Evolutionary conservation across 1,140 invertebrate genomes (phyloP).

Genomic region (Hypothenemus hampei): DNA sequence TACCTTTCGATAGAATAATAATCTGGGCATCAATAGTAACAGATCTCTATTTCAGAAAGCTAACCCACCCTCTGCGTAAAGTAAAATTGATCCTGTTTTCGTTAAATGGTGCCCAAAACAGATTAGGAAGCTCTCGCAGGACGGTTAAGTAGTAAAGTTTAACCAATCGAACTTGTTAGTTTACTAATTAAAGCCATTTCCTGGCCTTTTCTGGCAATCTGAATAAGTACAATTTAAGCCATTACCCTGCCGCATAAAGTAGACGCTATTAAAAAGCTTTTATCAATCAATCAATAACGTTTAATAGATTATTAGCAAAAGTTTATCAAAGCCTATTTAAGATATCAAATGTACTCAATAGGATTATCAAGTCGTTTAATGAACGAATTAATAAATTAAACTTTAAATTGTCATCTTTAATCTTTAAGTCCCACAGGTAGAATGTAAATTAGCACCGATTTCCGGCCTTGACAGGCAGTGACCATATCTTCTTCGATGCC

Average conservation of each 20-base stretch:
- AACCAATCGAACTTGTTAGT: conserved; percentile 16
- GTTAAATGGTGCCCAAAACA: conserved; percentile 14
- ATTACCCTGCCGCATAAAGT: too few species aligned
- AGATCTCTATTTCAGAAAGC: conserved; percentile 1
- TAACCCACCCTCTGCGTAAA: conserved; percentile 4
- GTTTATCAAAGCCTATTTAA: too few species aligned
- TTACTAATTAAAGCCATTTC: background rate
- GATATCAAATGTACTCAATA: too few species aligned
- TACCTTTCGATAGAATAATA: background rate
- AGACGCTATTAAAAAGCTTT: too few species aligned
- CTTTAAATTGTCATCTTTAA: too few species aligned
- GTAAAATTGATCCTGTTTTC: conserved; percentile 13
- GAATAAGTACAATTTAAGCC: too few species aligned
- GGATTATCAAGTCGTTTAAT: too few species aligned
- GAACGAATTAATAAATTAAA: too few species aligned
- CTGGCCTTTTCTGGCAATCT: background rate
- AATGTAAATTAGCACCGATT: conserved; percentile 11
- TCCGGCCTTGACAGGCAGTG: conserved; percentile 12
- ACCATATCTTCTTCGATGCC: conserved; percentile 7
- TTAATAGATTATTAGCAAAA: too few species aligned
- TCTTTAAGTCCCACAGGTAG: conserved; percentile 4
- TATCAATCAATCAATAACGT: too few species aligned
- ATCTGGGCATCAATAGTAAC: background rate
- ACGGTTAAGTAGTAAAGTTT: conserved; percentile 7
- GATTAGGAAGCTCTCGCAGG: conserved; percentile 12